These are phyloP conservation scores for Macropodus opercularis DNA, from an alignment of 2,797 vertebrate species.

Conservation along the genomic window DNA sequence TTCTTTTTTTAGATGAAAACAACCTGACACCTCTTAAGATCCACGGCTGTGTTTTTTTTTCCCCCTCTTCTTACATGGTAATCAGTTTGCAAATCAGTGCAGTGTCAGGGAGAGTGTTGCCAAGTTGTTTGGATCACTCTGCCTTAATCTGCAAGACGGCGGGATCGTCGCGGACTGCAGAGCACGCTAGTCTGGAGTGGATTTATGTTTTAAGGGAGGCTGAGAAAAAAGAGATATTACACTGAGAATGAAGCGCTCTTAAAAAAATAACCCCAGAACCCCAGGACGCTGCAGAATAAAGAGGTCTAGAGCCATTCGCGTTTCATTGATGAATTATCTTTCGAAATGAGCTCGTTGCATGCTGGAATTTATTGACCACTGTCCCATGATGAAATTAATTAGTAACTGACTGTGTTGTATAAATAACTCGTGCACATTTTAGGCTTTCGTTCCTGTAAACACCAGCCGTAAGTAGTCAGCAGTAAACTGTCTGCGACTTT, in stretches of 20 bases:
- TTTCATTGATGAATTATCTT: constrained; percentile 51
- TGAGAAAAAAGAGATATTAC: constrained; percentile 67
- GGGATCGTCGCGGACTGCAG: constrained; percentile 63
- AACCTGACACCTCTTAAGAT: constrained; percentile 56
- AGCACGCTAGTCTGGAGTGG: constrained; percentile 69
- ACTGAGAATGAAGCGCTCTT: constrained; percentile 59
- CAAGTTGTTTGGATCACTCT: constrained; percentile 77
- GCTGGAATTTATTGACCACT: constrained; percentile 19
- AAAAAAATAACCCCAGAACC: constrained; percentile 49
- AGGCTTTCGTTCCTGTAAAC: constrained; percentile 4
- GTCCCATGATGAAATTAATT: constrained; percentile 12
- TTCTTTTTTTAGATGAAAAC: constrained; percentile 45
- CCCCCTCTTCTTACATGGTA: constrained; percentile 66
- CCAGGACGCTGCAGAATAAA: constrained; percentile 49
- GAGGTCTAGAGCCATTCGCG: constrained; percentile 37
- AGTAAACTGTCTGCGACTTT: constrained; percentile 34
- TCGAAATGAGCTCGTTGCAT: constrained; percentile 26
- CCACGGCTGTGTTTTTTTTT: constrained; percentile 39
- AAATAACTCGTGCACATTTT: constrained; percentile 15
- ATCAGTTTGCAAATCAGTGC: constrained; percentile 83
- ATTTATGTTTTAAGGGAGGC: constrained; percentile 74
- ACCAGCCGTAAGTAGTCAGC: constrained; percentile 17
- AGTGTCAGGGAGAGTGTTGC: constrained; percentile 73
- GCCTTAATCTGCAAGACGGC: constrained; percentile 77
- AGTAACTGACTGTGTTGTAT: neutral